Percentiles rank a stretch among this genome's conserved stretches.
phyloP scores from a whole-genome alignment of 2,888 invertebrate genomes.

The Habroteleia sp. region DNA sequence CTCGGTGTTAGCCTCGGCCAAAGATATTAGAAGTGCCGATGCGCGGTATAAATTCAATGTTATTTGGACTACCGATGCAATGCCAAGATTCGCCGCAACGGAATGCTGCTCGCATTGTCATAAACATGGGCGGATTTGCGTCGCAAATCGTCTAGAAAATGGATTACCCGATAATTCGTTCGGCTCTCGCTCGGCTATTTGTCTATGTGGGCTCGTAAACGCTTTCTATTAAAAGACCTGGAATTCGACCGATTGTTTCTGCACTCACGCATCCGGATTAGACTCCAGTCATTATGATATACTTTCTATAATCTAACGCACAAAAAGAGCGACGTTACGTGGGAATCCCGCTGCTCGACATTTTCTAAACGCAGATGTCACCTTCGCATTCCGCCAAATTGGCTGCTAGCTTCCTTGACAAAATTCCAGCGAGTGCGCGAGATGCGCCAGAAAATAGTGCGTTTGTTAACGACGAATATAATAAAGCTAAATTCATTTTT shows the following conservation, averaged over 20 bases:
- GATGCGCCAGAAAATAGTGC: no score
- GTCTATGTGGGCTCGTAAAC: slow-evolving; percentile 7
- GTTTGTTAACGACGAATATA: no score
- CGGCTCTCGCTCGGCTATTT: slow-evolving; percentile 15
- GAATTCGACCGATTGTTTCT: slow-evolving; percentile 35
- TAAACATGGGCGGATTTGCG: slow-evolving; percentile 32
- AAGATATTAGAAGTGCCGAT: slow-evolving; percentile 63
- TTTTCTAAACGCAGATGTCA: no score
- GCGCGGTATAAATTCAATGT: slow-evolving; percentile 61
- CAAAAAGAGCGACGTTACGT: no score
- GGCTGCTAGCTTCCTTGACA: no score
- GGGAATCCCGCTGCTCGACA: no score
- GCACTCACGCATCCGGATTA: background rate
- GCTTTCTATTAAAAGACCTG: slow-evolving; percentile 41
- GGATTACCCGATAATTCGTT: slow-evolving; percentile 30
- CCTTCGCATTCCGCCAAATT: no score
- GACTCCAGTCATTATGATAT: slow-evolving; percentile 16
- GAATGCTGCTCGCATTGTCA: slow-evolving; percentile 49
- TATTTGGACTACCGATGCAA: slow-evolving; percentile 55
- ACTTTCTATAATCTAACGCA: no score
- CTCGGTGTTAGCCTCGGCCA: slow-evolving; percentile 49
- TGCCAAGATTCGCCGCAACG: slow-evolving; percentile 47
- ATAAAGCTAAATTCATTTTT: no score
- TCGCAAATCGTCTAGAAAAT: slow-evolving; percentile 32
- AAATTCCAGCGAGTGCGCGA: no score